These are phyloP conservation scores for Calypte anna DNA, from an alignment of 2,113 vertebrate species.

Conservation along the genomic window DNA sequence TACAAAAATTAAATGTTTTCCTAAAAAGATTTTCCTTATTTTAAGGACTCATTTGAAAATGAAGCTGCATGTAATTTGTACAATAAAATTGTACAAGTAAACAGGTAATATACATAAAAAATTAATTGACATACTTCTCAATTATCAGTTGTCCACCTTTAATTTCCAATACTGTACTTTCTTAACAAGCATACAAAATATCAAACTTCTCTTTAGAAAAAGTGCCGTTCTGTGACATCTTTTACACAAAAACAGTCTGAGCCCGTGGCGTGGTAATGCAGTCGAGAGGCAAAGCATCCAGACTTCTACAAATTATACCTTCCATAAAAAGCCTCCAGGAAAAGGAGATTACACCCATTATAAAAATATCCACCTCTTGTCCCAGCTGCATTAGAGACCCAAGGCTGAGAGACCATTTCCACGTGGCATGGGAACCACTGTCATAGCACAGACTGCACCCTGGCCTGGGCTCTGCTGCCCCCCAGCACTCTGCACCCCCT, in stretches of 20 bases:
- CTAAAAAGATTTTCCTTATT: conserved; percentile 94
- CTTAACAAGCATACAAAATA: conserved; percentile 88
- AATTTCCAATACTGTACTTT: conserved; percentile 88
- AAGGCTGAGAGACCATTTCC: conserved; percentile 74
- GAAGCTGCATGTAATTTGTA: conserved; percentile 96
- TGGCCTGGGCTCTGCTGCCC: too few relatives aligned
- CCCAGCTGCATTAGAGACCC: conserved; percentile 74
- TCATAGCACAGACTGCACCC: conserved; percentile 46
- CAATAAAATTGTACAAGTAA: conserved; percentile 96
- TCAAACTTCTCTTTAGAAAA: conserved; percentile 88
- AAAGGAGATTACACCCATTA: conserved; percentile 75
- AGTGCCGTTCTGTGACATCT: conserved; percentile 87
- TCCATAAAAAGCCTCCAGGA: conserved; percentile 75
- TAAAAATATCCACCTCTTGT: conserved; percentile 78
- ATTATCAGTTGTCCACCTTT: conserved; percentile 87
- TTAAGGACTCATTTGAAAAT: conserved; percentile 94
- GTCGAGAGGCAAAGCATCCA: conserved; percentile 80
- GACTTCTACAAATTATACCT: conserved; percentile 76
- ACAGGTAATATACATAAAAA: conserved; percentile 97
- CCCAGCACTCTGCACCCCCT: background rate
- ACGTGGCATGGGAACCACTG: conserved; percentile 65
- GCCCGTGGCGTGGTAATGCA: conserved; percentile 76
- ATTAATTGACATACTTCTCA: conserved; percentile 91
- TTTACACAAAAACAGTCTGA: conserved; percentile 82
- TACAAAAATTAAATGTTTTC: conserved; percentile 94